A percentile compares a stretch with the other conserved stretches of the same genome.
Evolutionary conservation across 1,140 invertebrate genomes (phyloP).

Genomic region (Luehdorfia chinensis): DNA sequence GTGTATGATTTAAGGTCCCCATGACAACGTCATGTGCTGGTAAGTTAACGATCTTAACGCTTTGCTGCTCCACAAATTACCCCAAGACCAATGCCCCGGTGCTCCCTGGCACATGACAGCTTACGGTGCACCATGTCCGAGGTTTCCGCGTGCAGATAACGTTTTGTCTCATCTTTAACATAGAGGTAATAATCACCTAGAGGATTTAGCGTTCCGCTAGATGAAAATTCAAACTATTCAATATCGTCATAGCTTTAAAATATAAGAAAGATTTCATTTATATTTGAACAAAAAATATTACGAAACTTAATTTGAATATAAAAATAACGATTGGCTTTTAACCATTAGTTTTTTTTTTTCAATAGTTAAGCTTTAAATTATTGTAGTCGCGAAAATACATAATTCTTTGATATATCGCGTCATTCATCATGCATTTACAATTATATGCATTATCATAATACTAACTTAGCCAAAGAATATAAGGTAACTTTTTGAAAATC

Average conservation of each 20-base stretch:
- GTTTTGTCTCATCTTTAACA: conserved; percentile 17
- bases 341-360: no score
- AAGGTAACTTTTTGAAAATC: no score
- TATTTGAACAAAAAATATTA: no score
- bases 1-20: conserved; percentile 29
- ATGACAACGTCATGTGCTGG: conserved; percentile 45
- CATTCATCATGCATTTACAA: no score
- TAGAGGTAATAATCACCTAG: conserved; percentile 7
- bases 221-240: conserved; percentile 3
- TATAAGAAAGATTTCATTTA: no score
- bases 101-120: conserved; percentile 58
- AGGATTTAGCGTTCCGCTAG: conserved; percentile 5
- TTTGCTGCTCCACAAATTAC: conserved; percentile 64
- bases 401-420: no score
- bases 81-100: conserved; percentile 61
- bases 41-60: conserved; percentile 68
- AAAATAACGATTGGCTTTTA: no score
- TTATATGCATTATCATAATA: no score
- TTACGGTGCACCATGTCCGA: conserved; percentile 56
- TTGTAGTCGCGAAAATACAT: no score
- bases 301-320: no score
- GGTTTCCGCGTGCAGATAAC: conserved; percentile 48
- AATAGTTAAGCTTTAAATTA: no score
- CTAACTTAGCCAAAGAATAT: no score
- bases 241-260: conserved; percentile 1